A percentile compares a stretch with the other conserved stretches of the same genome.
These are phyloP conservation scores for Phodopus roborovskii DNA, from an alignment of 2,113 vertebrate species.

Conservation along the genomic window DNA sequence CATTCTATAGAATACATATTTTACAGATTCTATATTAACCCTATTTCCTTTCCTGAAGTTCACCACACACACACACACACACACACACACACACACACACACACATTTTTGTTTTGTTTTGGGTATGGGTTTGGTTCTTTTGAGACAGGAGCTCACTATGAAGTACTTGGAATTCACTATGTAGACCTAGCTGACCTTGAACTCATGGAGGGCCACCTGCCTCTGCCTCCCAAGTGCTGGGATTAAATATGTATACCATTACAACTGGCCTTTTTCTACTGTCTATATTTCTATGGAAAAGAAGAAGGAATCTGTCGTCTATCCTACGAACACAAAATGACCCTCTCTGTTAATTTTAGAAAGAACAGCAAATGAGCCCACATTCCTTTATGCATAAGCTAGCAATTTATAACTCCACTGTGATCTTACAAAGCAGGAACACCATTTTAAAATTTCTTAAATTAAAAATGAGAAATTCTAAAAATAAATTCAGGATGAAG, in stretches of 20 bases:
- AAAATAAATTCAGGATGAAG: slow-evolving; percentile 15
- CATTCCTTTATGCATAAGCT: neutral
- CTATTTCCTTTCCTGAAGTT: neutral
- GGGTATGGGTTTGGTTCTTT: neutral
- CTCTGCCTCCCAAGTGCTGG: neutral
- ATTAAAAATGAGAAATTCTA: slow-evolving; percentile 25
- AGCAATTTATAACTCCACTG: neutral
- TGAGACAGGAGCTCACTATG: neutral
- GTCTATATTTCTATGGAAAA: neutral
- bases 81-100: neutral
- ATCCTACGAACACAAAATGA: neutral
- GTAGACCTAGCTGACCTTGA: neutral
- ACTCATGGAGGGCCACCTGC: neutral
- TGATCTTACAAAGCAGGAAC: neutral
- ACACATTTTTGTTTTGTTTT: neutral
- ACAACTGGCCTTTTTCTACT: neutral
- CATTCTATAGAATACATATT: neutral
- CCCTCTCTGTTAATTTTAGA: neutral
- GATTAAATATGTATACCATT: neutral
- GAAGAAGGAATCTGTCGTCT: neutral
- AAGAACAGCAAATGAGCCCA: neutral
- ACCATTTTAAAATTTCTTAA: neutral
- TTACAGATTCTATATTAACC: neutral
- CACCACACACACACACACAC: neutral
- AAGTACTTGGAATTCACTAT: neutral